Conservation (phyloP, 2,888 invertebrate species). For the Dolomedes plantarius region DNA sequence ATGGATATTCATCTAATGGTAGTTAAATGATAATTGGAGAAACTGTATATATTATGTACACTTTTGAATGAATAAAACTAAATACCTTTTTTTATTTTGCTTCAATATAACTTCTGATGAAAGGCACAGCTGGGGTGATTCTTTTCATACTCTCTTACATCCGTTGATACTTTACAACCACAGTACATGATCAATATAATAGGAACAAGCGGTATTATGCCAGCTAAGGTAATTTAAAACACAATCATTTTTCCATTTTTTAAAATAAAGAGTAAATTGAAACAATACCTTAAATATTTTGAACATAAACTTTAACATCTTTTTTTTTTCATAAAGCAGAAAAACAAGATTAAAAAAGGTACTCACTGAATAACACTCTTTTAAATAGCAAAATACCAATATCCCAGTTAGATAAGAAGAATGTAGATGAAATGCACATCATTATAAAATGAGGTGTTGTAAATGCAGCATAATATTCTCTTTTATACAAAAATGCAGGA, state of each 20-base stretch:
- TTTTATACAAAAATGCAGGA: not conserved
- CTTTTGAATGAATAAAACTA: too few relatives aligned
- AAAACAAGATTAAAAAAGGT: too few relatives aligned
- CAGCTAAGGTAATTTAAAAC: too few relatives aligned
- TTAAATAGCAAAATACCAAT: conserved; percentile 85
- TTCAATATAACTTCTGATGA: not conserved
- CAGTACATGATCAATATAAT: conserved; percentile 79
- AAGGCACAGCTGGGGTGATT: not conserved
- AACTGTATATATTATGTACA: too few relatives aligned
- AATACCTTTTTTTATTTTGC: too few relatives aligned
- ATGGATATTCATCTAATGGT: too few relatives aligned
- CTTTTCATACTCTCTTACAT: conserved; percentile 73
- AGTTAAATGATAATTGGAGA: too few relatives aligned
- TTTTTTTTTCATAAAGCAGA: too few relatives aligned
- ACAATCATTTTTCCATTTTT: too few relatives aligned
- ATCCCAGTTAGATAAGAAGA: conserved; percentile 84
- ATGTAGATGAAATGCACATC: conserved; percentile 90
- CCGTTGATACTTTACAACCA: conserved; percentile 80
- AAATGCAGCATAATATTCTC: conserved; percentile 79
- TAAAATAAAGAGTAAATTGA: too few relatives aligned
- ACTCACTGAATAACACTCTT: conserved; percentile 80
- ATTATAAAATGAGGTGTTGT: conserved; percentile 86
- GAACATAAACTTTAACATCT: too few relatives aligned
- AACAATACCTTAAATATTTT: too few relatives aligned
- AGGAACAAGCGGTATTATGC: conserved; percentile 74